Conservation (phyloP, 2,888 invertebrate genomes). For the Andrena marginata region DNA sequence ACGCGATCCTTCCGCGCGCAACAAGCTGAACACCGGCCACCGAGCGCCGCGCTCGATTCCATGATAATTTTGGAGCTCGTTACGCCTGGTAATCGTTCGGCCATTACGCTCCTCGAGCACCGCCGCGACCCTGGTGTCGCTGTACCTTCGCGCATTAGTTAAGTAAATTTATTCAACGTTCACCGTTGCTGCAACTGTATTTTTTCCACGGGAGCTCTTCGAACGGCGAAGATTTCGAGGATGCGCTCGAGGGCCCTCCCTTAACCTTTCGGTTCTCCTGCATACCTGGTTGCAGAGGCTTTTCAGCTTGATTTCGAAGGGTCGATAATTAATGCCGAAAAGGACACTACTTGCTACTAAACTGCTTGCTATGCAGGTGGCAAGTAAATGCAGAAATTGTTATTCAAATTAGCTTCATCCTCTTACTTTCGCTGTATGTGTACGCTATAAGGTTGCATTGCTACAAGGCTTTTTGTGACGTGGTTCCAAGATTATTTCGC, state of each 20-base stretch:
- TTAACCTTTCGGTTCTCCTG: constrained; percentile 37
- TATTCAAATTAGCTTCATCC: too few species aligned
- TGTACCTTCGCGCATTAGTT: constrained; percentile 32
- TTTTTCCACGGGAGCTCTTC: constrained; percentile 9
- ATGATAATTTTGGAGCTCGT: constrained; percentile 43
- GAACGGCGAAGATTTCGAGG: constrained; percentile 10
- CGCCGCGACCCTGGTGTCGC: not conserved
- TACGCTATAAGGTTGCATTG: not conserved
- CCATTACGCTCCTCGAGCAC: constrained; percentile 15
- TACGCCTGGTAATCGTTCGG: constrained; percentile 10
- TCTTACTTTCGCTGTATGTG: too few species aligned
- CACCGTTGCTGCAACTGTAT: constrained; percentile 50
- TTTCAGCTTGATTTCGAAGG: not conserved
- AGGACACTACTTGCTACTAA: too few species aligned
- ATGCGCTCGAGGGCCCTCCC: not conserved
- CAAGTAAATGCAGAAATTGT: too few species aligned
- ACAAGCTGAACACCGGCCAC: not conserved
- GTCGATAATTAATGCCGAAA: not conserved
- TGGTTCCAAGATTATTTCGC: not conserved
- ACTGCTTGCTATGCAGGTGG: too few species aligned
- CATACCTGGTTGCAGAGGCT: constrained; percentile 24
- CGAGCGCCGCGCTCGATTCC: constrained; percentile 12
- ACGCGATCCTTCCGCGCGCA: constrained; percentile 7
- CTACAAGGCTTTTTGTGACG: not conserved
- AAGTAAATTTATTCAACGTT: constrained; percentile 54